phyloP scores from a whole-genome alignment of 2,797 vertebrate species.

The Aeoliscus strigatus region DNA sequence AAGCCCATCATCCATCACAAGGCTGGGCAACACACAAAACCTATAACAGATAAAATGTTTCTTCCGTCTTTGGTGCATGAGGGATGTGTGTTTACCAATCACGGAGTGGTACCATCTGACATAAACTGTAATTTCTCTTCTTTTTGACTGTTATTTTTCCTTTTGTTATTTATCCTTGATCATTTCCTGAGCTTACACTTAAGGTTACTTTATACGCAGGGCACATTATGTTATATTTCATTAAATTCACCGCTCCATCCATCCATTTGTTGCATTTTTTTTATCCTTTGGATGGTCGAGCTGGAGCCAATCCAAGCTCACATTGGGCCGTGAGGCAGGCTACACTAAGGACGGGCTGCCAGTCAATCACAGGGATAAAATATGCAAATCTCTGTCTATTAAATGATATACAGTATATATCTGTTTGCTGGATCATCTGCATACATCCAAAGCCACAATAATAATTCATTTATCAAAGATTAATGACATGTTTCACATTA shows the following conservation, averaged over 20 bases:
- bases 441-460: constrained; percentile 52
- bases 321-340: too few species aligned
- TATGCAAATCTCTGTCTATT: constrained; percentile 17
- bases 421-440: constrained; percentile 44
- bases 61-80: constrained; percentile 57
- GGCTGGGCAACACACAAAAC: constrained; percentile 61
- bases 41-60: constrained; percentile 57
- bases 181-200: too few species aligned
- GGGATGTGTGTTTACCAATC: constrained; percentile 59
- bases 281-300: too few species aligned
- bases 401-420: constrained; percentile 44
- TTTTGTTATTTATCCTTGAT: not conserved
- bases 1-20: constrained; percentile 67
- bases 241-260: too few species aligned
- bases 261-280: too few species aligned
- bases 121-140: too few species aligned
- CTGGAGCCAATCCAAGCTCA: too few species aligned
- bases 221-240: too few species aligned
- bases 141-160: constrained; percentile 17
- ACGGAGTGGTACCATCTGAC: too few species aligned
- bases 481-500: constrained; percentile 61
- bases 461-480: constrained; percentile 65
- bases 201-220: too few species aligned
- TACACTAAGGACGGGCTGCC: too few species aligned
- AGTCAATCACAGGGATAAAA: too few species aligned